A percentile compares a stretch with the other conserved stretches of the same genome.
Conservation (phyloP, 53 echinoderm and acorn worm genomes). For the Holothuria scabra region DNA sequence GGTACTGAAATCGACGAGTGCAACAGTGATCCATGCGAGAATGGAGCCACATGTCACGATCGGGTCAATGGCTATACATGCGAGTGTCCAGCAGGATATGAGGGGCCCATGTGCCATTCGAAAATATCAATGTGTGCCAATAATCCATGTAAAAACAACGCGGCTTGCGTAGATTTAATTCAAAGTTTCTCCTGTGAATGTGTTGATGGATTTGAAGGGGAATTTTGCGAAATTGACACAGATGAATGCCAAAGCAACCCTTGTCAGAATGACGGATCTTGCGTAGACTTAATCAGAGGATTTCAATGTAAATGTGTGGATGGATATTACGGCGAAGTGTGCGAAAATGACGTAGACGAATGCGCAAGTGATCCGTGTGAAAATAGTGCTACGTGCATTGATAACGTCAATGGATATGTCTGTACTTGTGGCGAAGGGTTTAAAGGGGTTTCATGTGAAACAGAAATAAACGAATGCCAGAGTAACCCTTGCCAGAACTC, state of each 20-base stretch:
- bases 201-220: slow-evolving; percentile 14
- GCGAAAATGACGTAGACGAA: slow-evolving; percentile 36
- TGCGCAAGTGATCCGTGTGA: slow-evolving; percentile 36
- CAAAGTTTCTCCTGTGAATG: slow-evolving; percentile 33
- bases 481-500: slow-evolving; percentile 45
- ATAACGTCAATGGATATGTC: slow-evolving; percentile 9
- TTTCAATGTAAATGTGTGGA: slow-evolving; percentile 29
- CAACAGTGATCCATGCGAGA: slow-evolving; percentile 54
- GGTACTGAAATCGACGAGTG: slow-evolving; percentile 60
- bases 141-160: slow-evolving; percentile 48
- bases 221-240: background rate
- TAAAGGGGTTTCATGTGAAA: slow-evolving; percentile 34
- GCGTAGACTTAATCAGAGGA: background rate
- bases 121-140: slow-evolving; percentile 59
- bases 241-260: slow-evolving; percentile 48
- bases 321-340: slow-evolving; percentile 22
- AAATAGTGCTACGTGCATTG: slow-evolving; percentile 37
- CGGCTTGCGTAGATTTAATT: slow-evolving; percentile 24
- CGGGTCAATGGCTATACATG: slow-evolving; percentile 45
- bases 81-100: slow-evolving; percentile 50
- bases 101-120: slow-evolving; percentile 47
- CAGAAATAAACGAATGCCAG: slow-evolving; percentile 41
- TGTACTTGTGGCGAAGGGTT: slow-evolving; percentile 38
- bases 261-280: slow-evolving; percentile 27
- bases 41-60: slow-evolving; percentile 54